A percentile compares a stretch with the other conserved stretches of the same genome.
Conservation (phyloP, 2,113 vertebrate species). For the Vombatus ursinus region DNA sequence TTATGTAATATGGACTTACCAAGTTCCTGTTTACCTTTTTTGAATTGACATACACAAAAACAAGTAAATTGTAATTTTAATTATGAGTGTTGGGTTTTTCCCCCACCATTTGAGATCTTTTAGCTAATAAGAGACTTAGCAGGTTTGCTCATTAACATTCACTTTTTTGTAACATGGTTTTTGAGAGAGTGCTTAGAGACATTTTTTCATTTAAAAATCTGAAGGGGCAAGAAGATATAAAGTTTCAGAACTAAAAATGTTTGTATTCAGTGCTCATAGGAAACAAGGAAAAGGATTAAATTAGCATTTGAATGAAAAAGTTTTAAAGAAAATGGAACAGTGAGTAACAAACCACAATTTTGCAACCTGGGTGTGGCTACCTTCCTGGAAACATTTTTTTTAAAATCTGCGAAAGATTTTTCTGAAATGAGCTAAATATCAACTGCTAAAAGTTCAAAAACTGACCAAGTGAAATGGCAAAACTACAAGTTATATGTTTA, state of each 20-base stretch:
- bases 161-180: neutral
- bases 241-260: neutral
- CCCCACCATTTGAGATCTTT: neutral
- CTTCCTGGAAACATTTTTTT: neutral
- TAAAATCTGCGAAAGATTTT: neutral
- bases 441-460: neutral
- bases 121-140: neutral
- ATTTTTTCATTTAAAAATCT: neutral
- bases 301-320: neutral
- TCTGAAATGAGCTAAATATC: neutral
- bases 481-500: neutral
- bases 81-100: neutral
- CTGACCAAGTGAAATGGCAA: neutral
- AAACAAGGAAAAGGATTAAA: neutral
- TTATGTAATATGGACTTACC: constrained; percentile 4
- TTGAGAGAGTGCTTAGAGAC: neutral
- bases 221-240: neutral
- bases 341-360: neutral
- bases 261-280: neutral
- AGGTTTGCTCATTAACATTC: neutral
- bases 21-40: constrained; percentile 8
- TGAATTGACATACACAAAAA: neutral
- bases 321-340: neutral
- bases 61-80: constrained; percentile 33
- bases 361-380: neutral